Percentiles rank a stretch among this genome's conserved stretches.
phyloP scores from a whole-genome alignment of 92 coral and sea anemone species.

The Zoanthus sociatus region DNA sequence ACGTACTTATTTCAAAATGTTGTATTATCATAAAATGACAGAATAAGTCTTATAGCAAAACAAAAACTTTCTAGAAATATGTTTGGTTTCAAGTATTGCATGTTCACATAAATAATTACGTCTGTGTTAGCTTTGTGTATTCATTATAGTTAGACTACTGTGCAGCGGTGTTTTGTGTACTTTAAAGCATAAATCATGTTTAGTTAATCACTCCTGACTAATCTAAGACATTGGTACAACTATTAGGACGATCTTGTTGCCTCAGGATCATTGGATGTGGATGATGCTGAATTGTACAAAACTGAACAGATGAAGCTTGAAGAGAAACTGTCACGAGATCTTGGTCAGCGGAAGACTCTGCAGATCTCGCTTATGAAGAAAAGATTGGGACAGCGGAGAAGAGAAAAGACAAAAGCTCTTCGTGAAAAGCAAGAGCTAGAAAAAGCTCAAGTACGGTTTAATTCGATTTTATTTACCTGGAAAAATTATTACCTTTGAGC shows the following conservation, averaged over 20 bases:
- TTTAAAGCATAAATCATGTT: not conserved
- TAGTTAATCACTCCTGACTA: not conserved
- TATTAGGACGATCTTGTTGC: constrained; percentile 90
- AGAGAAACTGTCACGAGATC: constrained; percentile 86
- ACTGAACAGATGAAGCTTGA: constrained; percentile 89
- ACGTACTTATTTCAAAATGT: too few relatives aligned
- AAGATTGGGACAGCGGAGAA: constrained; percentile 90
- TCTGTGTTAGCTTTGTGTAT: too few relatives aligned
- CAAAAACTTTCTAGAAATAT: too few relatives aligned
- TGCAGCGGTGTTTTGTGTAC: too few relatives aligned
- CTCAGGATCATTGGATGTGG: constrained; percentile 83
- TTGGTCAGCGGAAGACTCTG: constrained; percentile 79
- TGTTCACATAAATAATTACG: too few relatives aligned
- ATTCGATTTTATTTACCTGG: constrained; percentile 69
- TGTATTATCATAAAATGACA: too few relatives aligned
- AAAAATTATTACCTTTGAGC: constrained; percentile 39
- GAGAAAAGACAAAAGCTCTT: constrained; percentile 71
- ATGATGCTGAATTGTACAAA: constrained; percentile 87
- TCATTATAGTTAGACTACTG: too few relatives aligned
- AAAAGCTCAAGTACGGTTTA: constrained; percentile 84
- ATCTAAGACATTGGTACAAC: not conserved
- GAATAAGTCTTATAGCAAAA: too few relatives aligned
- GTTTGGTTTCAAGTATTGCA: too few relatives aligned
- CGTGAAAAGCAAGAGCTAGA: constrained; percentile 87
- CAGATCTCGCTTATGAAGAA: constrained; percentile 84